Percentiles rank a stretch among this genome's conserved stretches.
These are phyloP conservation scores for Sphaerodactylus townsendi DNA, from an alignment of 2,113 vertebrate species.

Conservation along the genomic window DNA sequence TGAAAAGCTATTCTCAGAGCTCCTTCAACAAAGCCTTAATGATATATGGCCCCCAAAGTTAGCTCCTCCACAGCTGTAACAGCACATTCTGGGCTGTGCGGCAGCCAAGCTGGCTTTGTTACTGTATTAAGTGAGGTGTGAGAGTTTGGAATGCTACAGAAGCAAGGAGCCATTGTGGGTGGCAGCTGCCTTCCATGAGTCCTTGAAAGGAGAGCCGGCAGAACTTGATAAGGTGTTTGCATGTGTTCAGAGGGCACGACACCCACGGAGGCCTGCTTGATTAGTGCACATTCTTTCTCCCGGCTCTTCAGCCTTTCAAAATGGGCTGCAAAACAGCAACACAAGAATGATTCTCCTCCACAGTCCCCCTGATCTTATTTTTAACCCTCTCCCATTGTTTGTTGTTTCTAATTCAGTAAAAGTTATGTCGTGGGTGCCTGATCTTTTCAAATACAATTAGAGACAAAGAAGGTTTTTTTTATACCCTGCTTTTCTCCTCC, in stretches of 20 bases:
- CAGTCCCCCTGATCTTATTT: not conserved
- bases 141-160: conserved; percentile 60
- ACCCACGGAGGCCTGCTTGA: conserved; percentile 31
- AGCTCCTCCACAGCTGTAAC: conserved; percentile 76
- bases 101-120: conserved; percentile 66
- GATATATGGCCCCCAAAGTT: conserved; percentile 74
- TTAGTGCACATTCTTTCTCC: conserved; percentile 37
- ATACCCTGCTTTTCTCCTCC: too few species aligned
- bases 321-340: conserved; percentile 23
- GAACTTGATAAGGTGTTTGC: conserved; percentile 61
- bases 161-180: conserved; percentile 53
- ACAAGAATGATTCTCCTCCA: not conserved
- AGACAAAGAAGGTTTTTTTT: too few species aligned
- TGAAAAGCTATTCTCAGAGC: conserved; percentile 64
- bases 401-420: not conserved
- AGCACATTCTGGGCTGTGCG: conserved; percentile 51
- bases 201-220: conserved; percentile 63
- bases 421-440: not conserved
- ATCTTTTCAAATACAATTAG: conserved; percentile 2
- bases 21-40: conserved; percentile 62
- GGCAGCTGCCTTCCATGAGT: conserved; percentile 67
- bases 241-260: conserved; percentile 47
- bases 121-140: conserved; percentile 65
- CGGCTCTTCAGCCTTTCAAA: not conserved
- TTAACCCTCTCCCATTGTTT: conserved; percentile 11